phyloP scores from a whole-genome alignment of 2,888 invertebrate species.

The Phengaris alcon region DNA sequence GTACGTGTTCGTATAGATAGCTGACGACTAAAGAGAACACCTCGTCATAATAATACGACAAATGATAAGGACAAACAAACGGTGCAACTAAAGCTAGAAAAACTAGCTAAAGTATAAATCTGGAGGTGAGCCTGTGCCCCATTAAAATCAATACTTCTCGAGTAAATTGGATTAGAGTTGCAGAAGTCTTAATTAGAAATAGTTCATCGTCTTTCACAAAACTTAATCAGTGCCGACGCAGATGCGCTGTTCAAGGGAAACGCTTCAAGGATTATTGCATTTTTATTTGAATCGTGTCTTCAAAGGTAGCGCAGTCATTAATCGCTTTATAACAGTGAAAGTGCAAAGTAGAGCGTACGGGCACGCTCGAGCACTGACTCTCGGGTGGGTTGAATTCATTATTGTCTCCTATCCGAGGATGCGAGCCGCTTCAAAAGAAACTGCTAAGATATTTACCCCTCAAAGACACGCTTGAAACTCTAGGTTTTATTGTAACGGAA shows the following conservation, averaged over 20 bases:
- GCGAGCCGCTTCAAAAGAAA: constrained; percentile 61
- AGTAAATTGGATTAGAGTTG: constrained; percentile 46
- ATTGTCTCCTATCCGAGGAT: constrained; percentile 67
- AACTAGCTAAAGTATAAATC: neutral
- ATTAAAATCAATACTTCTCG: constrained; percentile 21
- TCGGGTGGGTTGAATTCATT: constrained; percentile 68
- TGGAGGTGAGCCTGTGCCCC: neutral
- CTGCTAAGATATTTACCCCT: constrained; percentile 61
- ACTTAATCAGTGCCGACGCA: constrained; percentile 21
- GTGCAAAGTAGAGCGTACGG: constrained; percentile 69
- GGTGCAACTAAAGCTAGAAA: too few species aligned
- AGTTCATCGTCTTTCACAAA: constrained; percentile 30
- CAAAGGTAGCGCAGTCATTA: constrained; percentile 67
- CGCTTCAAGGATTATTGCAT: constrained; percentile 31
- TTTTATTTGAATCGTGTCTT: constrained; percentile 59
- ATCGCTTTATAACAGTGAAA: constrained; percentile 71
- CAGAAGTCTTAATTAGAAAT: constrained; percentile 33
- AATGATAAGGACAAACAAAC: neutral
- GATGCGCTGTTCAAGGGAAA: constrained; percentile 5
- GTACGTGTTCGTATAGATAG: neutral
- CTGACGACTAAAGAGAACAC: too few species aligned
- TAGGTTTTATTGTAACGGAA: constrained; percentile 51
- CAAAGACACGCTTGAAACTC: constrained; percentile 52
- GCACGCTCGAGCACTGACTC: constrained; percentile 55
- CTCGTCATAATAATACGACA: neutral